These are phyloP conservation scores for Falco naumanni DNA, from an alignment of 2,797 vertebrate species.

Conservation along the genomic window DNA sequence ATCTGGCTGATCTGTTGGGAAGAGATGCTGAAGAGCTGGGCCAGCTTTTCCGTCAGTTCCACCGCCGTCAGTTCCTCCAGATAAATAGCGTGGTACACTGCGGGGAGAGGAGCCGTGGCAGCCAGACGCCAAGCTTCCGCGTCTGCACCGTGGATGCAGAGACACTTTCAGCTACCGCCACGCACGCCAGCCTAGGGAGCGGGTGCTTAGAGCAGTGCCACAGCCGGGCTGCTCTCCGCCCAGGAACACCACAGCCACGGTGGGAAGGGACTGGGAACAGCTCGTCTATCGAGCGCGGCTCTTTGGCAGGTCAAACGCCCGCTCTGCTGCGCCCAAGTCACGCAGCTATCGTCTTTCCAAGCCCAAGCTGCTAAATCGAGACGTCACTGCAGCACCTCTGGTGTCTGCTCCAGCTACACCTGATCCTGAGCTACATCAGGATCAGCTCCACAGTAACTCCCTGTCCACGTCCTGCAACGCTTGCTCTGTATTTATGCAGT, in stretches of 20 bases:
- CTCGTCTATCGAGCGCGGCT: rapidly evolving
- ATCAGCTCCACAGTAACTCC: background rate
- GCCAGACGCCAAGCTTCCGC: rapidly evolving
- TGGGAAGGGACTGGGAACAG: rapidly evolving
- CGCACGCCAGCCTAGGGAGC: rapidly evolving
- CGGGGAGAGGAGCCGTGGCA: background rate
- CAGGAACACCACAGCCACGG: rapidly evolving
- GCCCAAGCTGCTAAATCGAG: background rate
- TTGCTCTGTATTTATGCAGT: background rate
- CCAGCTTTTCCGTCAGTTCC: conserved; percentile 93
- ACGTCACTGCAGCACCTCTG: background rate
- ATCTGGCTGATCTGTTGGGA: conserved; percentile 94
- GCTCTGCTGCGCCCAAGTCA: background rate
- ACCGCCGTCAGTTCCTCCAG: conserved; percentile 90
- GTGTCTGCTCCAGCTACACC: background rate
- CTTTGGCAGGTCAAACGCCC: background rate
- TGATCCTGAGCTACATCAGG: background rate
- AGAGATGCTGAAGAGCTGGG: conserved; percentile 95
- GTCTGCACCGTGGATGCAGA: rapidly evolving
- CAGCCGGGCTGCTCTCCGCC: background rate
- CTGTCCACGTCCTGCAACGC: rapidly evolving
- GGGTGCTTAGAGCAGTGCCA: rapidly evolving
- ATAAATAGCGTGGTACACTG: conserved; percentile 98
- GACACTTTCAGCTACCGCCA: background rate
- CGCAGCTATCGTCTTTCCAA: background rate